phyloP scores from a whole-genome alignment of 1,140 invertebrate species.

The Eumaeus atala region DNA sequence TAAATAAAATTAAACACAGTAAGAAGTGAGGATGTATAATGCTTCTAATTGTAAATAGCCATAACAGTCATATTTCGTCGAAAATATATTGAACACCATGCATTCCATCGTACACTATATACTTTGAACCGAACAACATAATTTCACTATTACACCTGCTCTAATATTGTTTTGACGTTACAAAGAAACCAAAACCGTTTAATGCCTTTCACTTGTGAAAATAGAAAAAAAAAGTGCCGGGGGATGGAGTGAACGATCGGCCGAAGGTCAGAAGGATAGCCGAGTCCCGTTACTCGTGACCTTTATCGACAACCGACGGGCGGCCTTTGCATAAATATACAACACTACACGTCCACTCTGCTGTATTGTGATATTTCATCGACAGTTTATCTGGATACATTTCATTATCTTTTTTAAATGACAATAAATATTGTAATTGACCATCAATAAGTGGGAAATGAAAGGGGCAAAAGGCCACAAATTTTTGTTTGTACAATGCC shows the following conservation, averaged over 20 bases:
- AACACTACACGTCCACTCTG: background rate
- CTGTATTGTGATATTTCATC: constrained; percentile 4
- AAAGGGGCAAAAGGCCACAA: no score
- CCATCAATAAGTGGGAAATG: no score
- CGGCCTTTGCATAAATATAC: constrained; percentile 20
- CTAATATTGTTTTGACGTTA: background rate
- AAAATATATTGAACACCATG: no score
- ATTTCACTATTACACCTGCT: no score
- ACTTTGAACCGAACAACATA: no score
- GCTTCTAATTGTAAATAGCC: no score
- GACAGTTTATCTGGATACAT: constrained; percentile 3
- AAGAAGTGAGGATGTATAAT: no score
- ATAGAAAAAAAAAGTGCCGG: constrained; percentile 2
- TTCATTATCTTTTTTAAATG: background rate
- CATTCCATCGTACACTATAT: no score
- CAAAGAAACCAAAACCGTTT: constrained; percentile 3
- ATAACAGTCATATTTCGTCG: no score
- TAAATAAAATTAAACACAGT: no score
- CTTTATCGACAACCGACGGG: constrained; percentile 16
- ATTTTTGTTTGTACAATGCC: no score
- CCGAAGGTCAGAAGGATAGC: constrained; percentile 11
- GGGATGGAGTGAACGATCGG: constrained; percentile 13
- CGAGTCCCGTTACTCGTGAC: constrained; percentile 22
- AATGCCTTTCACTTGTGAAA: constrained; percentile 7
- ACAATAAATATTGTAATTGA: no score